Conservation (phyloP, 1,140 invertebrate species). For the Trachymyrmex cornetzi region DNA sequence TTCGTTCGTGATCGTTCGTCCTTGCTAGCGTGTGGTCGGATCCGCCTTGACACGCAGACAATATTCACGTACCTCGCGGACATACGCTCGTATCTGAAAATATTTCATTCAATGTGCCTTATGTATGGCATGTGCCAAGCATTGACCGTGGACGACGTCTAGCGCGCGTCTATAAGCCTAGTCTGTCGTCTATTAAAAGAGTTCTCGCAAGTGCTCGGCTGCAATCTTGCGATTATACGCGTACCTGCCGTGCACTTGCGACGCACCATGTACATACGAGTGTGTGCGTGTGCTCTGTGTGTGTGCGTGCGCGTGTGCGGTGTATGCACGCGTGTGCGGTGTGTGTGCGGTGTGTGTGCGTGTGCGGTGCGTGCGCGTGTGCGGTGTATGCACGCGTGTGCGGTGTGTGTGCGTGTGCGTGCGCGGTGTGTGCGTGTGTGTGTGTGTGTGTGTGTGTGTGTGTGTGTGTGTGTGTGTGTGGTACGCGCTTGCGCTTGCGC, state of each 20-base stretch:
- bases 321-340: conserved; percentile 15
- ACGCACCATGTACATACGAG: neutral
- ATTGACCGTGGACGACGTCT: conserved; percentile 81
- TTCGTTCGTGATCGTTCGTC: neutral
- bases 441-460: too few relatives aligned
- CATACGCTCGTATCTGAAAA: conserved; percentile 68
- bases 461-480: neutral
- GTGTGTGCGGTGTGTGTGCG: neutral
- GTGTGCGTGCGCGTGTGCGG: too few relatives aligned
- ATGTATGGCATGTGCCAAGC: conserved; percentile 73
- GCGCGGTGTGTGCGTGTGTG: neutral
- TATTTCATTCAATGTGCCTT: conserved; percentile 78
- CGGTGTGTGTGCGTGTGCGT: neutral
- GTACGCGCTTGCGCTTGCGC: conserved; percentile 28
- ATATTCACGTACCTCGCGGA: neutral
- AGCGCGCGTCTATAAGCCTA: conserved; percentile 80
- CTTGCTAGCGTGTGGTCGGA: neutral
- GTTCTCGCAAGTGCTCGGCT: conserved; percentile 64
- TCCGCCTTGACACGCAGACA: neutral
- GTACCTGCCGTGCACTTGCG: conserved; percentile 37
- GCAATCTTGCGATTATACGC: conserved; percentile 68
- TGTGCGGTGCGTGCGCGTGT: neutral
- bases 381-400: too few relatives aligned
- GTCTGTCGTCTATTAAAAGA: conserved; percentile 79
- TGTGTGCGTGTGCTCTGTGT: too few relatives aligned